Percentiles rank a stretch among this genome's conserved stretches.
phyloP scores from a whole-genome alignment of 2,113 vertebrate genomes.

The Trichechus manatus region DNA sequence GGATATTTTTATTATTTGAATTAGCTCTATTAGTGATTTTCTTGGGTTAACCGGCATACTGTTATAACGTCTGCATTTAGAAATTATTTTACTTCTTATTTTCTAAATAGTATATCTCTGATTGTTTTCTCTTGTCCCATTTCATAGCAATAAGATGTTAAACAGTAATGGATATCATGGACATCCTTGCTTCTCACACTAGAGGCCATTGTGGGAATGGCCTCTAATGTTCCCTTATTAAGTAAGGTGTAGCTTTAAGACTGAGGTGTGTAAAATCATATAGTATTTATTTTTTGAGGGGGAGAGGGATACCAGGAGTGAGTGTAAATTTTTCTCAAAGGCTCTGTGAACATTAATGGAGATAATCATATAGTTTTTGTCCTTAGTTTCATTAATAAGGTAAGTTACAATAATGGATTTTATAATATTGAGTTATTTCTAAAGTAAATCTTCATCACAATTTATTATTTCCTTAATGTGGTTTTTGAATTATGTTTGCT shows the following conservation, averaged over 20 bases:
- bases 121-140: background rate
- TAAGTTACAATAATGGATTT: background rate
- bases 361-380: background rate
- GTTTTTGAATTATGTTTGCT: background rate
- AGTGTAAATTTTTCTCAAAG: conserved; percentile 39
- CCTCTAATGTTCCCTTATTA: background rate
- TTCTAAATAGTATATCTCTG: background rate
- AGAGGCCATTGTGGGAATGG: background rate
- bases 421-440: conserved; percentile 24
- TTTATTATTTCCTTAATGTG: background rate
- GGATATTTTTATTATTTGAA: too few species aligned
- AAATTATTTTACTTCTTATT: background rate
- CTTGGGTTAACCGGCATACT: too few species aligned
- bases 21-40: too few species aligned
- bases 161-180: background rate
- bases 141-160: background rate
- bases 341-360: background rate
- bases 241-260: background rate
- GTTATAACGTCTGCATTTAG: background rate
- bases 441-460: background rate
- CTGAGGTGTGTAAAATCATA: background rate
- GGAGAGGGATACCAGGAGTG: background rate
- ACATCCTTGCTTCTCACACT: background rate
- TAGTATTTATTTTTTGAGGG: background rate
- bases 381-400: background rate